Evolutionary conservation across 1,140 invertebrate species (phyloP).

Genomic region (Drosophila kepulauana): DNA sequence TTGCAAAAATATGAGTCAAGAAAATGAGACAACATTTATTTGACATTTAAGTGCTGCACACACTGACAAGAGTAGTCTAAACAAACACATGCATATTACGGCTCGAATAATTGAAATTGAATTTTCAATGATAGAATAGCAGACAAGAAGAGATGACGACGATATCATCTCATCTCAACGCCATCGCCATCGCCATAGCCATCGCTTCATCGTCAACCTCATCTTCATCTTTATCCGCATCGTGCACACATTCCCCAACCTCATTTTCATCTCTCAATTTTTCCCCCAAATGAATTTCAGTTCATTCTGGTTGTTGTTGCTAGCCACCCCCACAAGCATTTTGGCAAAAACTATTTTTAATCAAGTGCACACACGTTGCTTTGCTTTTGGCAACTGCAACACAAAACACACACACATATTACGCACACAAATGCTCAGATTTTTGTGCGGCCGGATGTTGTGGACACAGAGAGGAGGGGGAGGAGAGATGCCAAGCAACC

Average conservation of each 20-base stretch:
- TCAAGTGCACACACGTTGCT: conserved; percentile 60
- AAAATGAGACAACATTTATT: conserved; percentile 65
- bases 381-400: conserved; percentile 66
- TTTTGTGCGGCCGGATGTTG: conserved; percentile 37
- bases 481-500: neutral
- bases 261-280: neutral
- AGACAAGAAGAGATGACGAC: conserved; percentile 48
- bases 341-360: conserved; percentile 77
- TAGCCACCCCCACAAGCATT: conserved; percentile 49
- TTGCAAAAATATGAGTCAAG: conserved; percentile 79
- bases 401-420: conserved; percentile 12
- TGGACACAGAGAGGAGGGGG: neutral
- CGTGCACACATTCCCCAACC: neutral
- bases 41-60: conserved; percentile 70
- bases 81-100: conserved; percentile 28
- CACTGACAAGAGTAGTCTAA: conserved; percentile 22
- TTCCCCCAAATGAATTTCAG: neutral
- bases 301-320: conserved; percentile 34
- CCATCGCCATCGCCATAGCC: neutral
- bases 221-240: conserved; percentile 4
- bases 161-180: conserved; percentile 29
- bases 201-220: conserved; percentile 3
- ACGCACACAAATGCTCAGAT: conserved; percentile 1
- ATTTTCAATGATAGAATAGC: conserved; percentile 76
- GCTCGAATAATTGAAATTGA: conserved; percentile 78